Conservation (phyloP, 30 jellyfish, hydroid and myxozoan genomes). For the Chrysaora quinquecirrha region DNA sequence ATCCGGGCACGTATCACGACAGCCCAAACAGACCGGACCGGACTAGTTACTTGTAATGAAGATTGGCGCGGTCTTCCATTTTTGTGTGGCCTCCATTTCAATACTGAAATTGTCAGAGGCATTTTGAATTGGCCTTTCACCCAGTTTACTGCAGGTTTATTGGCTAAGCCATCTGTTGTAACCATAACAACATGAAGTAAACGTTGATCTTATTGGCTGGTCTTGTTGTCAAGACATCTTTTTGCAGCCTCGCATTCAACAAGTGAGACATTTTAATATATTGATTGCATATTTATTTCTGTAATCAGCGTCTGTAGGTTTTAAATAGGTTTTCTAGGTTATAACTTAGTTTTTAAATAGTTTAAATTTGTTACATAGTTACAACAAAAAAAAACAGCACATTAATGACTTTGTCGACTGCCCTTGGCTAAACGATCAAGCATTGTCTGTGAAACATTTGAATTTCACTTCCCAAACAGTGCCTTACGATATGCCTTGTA, state of each 20-base stretch:
- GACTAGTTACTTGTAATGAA: conserved; percentile 56
- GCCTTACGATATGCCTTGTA: background rate
- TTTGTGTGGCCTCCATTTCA: background rate
- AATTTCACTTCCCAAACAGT: background rate
- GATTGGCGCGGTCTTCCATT: background rate
- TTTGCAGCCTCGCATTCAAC: background rate
- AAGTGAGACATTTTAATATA: background rate
- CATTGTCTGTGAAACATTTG: too few relatives aligned
- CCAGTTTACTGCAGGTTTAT: background rate
- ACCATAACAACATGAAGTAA: too few relatives aligned
- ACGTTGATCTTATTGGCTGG: background rate
- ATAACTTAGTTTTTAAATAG: too few relatives aligned
- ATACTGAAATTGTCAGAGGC: background rate
- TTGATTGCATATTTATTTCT: background rate
- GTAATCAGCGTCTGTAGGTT: background rate
- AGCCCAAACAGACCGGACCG: conserved; percentile 50
- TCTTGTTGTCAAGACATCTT: background rate
- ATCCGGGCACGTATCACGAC: conserved; percentile 1
- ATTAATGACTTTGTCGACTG: too few relatives aligned
- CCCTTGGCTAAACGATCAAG: background rate
- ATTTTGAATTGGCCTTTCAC: background rate
- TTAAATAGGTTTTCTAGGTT: background rate
- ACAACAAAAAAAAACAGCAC: too few relatives aligned
- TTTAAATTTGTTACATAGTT: background rate
- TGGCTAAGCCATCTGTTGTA: background rate